A percentile compares a stretch with the other conserved stretches of the same genome.
These are phyloP conservation scores for Laterallus jamaicensis DNA, from an alignment of 2,113 vertebrate genomes.

Conservation along the genomic window DNA sequence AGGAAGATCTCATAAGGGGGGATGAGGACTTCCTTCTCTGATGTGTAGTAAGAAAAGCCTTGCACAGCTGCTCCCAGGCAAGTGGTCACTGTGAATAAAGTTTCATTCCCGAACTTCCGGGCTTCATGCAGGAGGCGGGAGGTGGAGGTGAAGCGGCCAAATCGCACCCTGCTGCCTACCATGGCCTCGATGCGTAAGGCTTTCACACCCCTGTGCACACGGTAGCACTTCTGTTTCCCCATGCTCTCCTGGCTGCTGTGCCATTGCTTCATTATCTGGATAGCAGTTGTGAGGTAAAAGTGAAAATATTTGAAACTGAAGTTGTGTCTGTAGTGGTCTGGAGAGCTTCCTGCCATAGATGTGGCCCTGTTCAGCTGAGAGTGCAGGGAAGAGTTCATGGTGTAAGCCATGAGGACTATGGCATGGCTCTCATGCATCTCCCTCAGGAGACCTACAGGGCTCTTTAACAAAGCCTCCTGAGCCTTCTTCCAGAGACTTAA, in stretches of 20 bases:
- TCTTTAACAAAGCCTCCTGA: constrained; percentile 7
- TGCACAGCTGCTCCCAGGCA: constrained; percentile 63
- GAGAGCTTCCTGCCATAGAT: constrained; percentile 16
- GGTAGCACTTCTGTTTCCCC: background rate
- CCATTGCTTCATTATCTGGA: constrained; percentile 62
- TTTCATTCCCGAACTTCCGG: constrained; percentile 47
- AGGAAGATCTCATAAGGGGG: constrained; percentile 70
- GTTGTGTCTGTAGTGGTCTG: constrained; percentile 38
- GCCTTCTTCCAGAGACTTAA: constrained; percentile 38
- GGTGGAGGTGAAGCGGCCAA: constrained; percentile 68
- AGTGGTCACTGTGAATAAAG: constrained; percentile 58
- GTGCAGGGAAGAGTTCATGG: constrained; percentile 63
- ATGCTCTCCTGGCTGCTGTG: background rate
- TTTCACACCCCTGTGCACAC: constrained; percentile 45
- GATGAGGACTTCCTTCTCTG: constrained; percentile 62
- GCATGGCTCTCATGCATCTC: constrained; percentile 48
- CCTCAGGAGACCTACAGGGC: constrained; percentile 1
- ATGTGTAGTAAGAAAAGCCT: constrained; percentile 47
- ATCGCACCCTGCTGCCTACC: constrained; percentile 32
- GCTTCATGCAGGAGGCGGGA: constrained; percentile 32
- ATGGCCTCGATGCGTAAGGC: background rate
- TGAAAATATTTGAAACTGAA: constrained; percentile 74
- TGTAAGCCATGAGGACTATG: constrained; percentile 71
- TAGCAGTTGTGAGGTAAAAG: constrained; percentile 73
- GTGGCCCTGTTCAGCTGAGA: constrained; percentile 57